Percentiles rank a stretch among this genome's conserved stretches.
Evolutionary conservation across 2,888 invertebrate species (phyloP).

Genomic region (Brachylomia viminalis): DNA sequence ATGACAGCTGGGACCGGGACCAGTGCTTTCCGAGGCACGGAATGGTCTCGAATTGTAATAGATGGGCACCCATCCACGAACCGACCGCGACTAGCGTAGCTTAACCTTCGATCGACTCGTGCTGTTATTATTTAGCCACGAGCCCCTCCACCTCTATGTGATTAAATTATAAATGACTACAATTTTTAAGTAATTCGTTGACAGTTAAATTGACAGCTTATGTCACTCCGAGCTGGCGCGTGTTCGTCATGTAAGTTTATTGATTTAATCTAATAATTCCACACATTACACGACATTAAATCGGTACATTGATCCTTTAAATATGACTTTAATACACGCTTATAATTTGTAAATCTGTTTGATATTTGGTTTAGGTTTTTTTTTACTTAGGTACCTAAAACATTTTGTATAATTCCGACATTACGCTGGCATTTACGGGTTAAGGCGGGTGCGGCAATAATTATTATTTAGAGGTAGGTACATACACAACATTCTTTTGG

Average conservation of each 20-base stretch:
- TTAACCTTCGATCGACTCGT: background rate
- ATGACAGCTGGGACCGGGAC: background rate
- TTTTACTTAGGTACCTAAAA: background rate
- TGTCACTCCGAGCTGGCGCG: background rate
- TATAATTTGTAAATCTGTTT: conserved; percentile 3
- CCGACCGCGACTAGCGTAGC: background rate
- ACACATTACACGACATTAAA: background rate
- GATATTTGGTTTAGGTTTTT: background rate
- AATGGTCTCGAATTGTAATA: background rate
- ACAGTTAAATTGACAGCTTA: conserved; percentile 27
- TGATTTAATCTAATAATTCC: conserved; percentile 18
- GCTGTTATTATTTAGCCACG: background rate
- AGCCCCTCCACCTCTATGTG: background rate
- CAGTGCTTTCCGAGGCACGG: background rate
- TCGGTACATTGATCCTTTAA: background rate
- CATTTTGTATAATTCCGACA: background rate
- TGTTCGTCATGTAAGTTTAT: conserved; percentile 12
- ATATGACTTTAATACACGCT: background rate
- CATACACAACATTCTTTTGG: background rate
- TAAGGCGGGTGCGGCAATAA: background rate
- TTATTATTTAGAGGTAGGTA: background rate
- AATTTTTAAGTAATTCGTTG: background rate
- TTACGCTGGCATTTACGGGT: conserved; percentile 22
- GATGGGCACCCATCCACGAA: background rate
- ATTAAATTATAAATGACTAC: background rate